phyloP scores from a whole-genome alignment of 2,797 vertebrate genomes.

The Coendou prehensilis region DNA sequence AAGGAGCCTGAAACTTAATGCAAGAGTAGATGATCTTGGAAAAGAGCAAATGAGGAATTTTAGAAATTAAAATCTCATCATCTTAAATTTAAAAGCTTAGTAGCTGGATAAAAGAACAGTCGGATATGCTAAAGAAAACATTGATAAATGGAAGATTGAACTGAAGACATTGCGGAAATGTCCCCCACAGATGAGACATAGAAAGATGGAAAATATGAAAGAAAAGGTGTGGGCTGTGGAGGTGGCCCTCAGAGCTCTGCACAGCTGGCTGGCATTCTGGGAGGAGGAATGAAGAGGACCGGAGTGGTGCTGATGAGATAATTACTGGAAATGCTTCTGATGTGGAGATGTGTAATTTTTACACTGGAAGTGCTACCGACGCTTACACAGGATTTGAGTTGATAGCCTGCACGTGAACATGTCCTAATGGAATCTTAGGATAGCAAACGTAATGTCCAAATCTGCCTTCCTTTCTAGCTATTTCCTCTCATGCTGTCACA shows the following conservation, averaged over 20 bases:
- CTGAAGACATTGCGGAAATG: neutral
- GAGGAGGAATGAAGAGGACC: neutral
- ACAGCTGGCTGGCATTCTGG: neutral
- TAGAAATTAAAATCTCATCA: conserved; percentile 11
- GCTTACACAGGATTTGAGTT: neutral
- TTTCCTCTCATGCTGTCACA: neutral
- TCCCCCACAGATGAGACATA: neutral
- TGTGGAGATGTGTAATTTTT: neutral
- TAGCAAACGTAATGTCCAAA: neutral
- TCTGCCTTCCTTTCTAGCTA: neutral
- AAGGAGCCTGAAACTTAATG: neutral
- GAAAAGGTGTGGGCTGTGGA: rapidly evolving
- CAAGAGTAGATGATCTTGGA: neutral
- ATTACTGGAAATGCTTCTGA: neutral
- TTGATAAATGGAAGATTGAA: neutral
- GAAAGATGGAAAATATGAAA: neutral
- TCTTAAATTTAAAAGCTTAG: neutral
- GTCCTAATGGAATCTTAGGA: neutral
- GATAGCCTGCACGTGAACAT: neutral
- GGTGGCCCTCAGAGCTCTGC: too few relatives aligned
- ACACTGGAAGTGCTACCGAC: neutral
- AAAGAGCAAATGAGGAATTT: neutral
- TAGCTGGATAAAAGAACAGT: neutral
- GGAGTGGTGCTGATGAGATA: rapidly evolving
- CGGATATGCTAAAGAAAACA: neutral